These are phyloP conservation scores for Diarsia dahlii DNA, from an alignment of 2,888 invertebrate species.

Conservation along the genomic window DNA sequence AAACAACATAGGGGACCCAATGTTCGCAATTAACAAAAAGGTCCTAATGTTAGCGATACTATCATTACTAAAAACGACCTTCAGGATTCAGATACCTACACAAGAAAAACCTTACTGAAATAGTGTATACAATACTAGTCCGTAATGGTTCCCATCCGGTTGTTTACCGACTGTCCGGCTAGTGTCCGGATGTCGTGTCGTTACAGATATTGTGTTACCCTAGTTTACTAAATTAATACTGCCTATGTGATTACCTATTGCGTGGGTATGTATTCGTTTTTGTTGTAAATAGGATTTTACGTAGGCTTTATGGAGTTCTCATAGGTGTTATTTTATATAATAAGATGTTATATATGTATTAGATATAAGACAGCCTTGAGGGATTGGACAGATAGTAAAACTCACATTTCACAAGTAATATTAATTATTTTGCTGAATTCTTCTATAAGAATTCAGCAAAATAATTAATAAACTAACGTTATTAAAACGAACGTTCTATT, in stretches of 20 bases:
- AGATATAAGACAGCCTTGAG: too few relatives aligned
- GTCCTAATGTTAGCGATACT: too few relatives aligned
- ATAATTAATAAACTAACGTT: too few relatives aligned
- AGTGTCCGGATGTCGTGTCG: slow-evolving; percentile 37
- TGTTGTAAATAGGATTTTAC: slow-evolving; percentile 16
- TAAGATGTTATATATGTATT: too few relatives aligned
- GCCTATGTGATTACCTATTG: slow-evolving; percentile 33
- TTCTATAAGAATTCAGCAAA: too few relatives aligned
- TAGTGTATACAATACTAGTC: slow-evolving; percentile 30
- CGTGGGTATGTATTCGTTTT: slow-evolving; percentile 26
- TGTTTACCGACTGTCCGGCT: slow-evolving; percentile 53
- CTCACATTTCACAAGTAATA: neutral
- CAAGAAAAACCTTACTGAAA: slow-evolving; percentile 35
- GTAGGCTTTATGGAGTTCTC: neutral
- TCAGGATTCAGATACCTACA: neutral
- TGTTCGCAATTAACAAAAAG: neutral
- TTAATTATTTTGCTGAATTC: too few relatives aligned
- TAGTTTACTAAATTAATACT: slow-evolving; percentile 61
- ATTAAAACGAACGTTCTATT: too few relatives aligned
- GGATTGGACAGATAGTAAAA: neutral
- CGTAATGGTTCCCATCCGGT: slow-evolving; percentile 51
- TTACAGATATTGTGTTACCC: slow-evolving; percentile 53
- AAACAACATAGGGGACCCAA: too few relatives aligned
- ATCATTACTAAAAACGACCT: neutral
- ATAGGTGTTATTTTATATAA: neutral